Evolutionary conservation across 2,888 invertebrate species (phyloP), one percentile per base, ranked within the genome.

Genomic region (Aleiodes testaceus): DNA sequence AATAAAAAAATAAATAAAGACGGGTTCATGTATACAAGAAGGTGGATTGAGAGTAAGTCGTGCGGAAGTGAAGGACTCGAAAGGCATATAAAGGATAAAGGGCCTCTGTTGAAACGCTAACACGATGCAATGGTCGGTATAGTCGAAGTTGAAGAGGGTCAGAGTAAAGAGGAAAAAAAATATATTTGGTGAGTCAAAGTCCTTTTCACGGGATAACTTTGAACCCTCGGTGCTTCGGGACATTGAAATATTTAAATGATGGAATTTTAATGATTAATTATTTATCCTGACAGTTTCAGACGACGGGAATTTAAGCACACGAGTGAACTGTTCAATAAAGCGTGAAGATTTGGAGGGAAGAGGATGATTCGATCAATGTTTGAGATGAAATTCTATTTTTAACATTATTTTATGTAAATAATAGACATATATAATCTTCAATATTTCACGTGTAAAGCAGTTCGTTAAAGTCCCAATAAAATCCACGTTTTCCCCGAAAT

Each of bases 41-140:
- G 20, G 44, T 63, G 22, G 66, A 66, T 66, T 61, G 66, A 70
- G 49, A 44, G 42, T 45, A 16, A 61, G 42, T 70, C 66, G 55
- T 70, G 59, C 61, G 59, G 59, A 66, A 70, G 44, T 45, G 45
- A 47, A 63, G 44, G 45, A 63, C 45, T 45, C 44, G 12, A 47
- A 47, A 47, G 16, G 45, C 22, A 63, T 45, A 22, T 45, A 63
- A 63, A 63, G 44, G 59, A 42, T 18, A 59, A 20, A 26, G 63
- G 63, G 22, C 45, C 45, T 44, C 22, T 26, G 63, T 63, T n/a
- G 45, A 63, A 63, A 63, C 45, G 63, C 22, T 63, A 45, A 45
- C 63, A 47, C 45, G 63, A 47, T 63, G 22, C 63, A 63, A 63
- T 45, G 44, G 44, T 44, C 30, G 55, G 30, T 26, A 30, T 55